phyloP scores from a whole-genome alignment of 1,140 invertebrate genomes.

The Microplitis demolitor region DNA sequence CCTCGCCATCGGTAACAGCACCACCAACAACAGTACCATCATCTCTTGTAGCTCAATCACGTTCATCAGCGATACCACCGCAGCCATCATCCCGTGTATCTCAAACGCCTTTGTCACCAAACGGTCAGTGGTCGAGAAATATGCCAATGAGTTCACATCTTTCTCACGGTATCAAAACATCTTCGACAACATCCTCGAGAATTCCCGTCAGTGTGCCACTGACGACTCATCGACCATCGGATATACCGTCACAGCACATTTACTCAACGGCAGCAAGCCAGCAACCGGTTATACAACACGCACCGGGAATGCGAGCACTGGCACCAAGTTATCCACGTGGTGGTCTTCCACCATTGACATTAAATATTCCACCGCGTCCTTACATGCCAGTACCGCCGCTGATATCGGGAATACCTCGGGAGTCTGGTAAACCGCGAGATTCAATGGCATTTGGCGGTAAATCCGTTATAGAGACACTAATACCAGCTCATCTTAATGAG shows the following conservation, averaged over 20 bases:
- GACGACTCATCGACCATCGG: slow-evolving; percentile 43
- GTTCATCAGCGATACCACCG: slow-evolving; percentile 43
- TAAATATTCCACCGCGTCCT: slow-evolving; percentile 55
- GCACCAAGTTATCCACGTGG: slow-evolving; percentile 52
- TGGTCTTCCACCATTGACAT: slow-evolving; percentile 52
- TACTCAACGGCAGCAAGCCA: slow-evolving; percentile 55
- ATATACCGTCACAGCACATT: slow-evolving; percentile 46
- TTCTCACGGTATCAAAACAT: slow-evolving; percentile 28
- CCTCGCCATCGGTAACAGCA: slow-evolving; percentile 1
- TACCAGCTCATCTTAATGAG: slow-evolving; percentile 49
- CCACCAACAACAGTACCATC: background rate
- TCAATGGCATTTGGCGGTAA: slow-evolving; percentile 35
- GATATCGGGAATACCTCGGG: slow-evolving; percentile 41
- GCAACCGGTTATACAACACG: slow-evolving; percentile 58
- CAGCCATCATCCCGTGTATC: slow-evolving; percentile 44
- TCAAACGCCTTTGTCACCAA: slow-evolving; percentile 48
- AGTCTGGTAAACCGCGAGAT: slow-evolving; percentile 40
- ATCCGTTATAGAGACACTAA: slow-evolving; percentile 55
- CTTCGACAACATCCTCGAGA: slow-evolving; percentile 38
- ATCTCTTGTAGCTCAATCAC: slow-evolving; percentile 40
- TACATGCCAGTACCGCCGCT: slow-evolving; percentile 54
- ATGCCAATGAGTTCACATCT: slow-evolving; percentile 37
- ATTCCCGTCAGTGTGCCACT: slow-evolving; percentile 52
- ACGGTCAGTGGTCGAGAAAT: slow-evolving; percentile 52
- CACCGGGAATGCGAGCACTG: slow-evolving; percentile 53